Conservation (phyloP, 2,888 invertebrate genomes). For the Watsonalla binaria region DNA sequence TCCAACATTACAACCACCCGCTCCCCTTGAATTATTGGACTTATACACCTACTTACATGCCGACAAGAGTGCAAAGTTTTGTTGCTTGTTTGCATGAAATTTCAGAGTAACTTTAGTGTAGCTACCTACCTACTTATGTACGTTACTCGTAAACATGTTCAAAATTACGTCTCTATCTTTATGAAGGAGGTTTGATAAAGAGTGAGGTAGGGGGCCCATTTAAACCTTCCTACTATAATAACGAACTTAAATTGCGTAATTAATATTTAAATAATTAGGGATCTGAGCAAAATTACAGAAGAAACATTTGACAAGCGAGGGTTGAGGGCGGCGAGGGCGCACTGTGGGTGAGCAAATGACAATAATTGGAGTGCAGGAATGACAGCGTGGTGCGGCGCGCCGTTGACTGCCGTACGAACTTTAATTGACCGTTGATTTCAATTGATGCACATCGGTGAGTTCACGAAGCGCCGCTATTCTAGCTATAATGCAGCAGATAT, state of each 20-base stretch:
- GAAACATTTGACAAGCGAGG: conserved; percentile 10
- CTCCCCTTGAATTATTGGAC: conserved; percentile 66
- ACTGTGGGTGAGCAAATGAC: conserved; percentile 49
- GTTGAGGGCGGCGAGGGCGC: conserved; percentile 15
- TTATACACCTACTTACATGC: conserved; percentile 66
- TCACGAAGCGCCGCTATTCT: conserved; percentile 56
- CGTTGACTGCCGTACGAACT: conserved; percentile 45
- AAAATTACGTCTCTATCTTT: background rate
- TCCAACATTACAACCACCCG: conserved; percentile 69
- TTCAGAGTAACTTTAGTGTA: conserved; percentile 16
- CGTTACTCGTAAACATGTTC: background rate
- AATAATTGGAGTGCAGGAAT: conserved; percentile 61
- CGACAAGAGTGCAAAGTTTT: conserved; percentile 66
- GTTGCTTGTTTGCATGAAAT: conserved; percentile 62
- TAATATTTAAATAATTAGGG: background rate
- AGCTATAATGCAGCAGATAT: conserved; percentile 60
- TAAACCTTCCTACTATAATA: no score
- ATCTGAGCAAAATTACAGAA: background rate
- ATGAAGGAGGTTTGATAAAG: no score
- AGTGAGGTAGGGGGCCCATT: no score
- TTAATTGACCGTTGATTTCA: conserved; percentile 73
- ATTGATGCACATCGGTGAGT: conserved; percentile 61
- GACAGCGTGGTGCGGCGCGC: conserved; percentile 33
- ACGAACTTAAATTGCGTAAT: no score
- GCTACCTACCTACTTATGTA: no score